Base-by-base conservation (phyloP, 1,140 invertebrate genomes). In the Antheraea mylitta region DNA sequence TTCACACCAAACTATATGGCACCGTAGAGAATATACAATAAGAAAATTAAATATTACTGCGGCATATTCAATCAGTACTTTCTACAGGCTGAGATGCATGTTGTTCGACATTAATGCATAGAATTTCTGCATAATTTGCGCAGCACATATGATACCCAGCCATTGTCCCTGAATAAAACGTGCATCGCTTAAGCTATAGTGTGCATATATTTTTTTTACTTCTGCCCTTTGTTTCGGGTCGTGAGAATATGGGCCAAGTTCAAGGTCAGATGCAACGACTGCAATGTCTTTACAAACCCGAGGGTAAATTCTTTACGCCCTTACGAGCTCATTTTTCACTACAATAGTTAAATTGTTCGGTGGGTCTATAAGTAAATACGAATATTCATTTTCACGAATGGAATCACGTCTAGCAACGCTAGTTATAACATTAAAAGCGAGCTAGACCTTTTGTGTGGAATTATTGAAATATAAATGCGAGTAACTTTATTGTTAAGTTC, bases 211-310 rank as follows among this genome's bases (percentile, higher is more conserved):
- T 42, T 16, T 53, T 53, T 53, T 53, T 53, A 11, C 45, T 53
- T 53, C 45, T 53, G 45, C 16, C 16, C 45, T 53, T 53, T 53
- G 45, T 53, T 53, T 53, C 45, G 45, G 11, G 73, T 71, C 84
- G 88, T 89, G 86, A 85, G 85, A 89, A 87, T 79, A 63, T 87
- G 73, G 83, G 84, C 72, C 83, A 90, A 90, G 86, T 86, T 90
- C 88, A 89, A 58, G 82, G 81, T 37, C 53, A 37, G 62, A 65
- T 80, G 73, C 71, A 73, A 68, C 66, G 66, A 76, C 75, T 80
- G 72, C 77, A 67, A 71, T 64, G 64, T 53, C 22, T 65, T 65
- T 65, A 19, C 10, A 53, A 22, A 63, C 11, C 61, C 59, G 59
- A 30, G 18, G 22, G 18, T 19, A 63, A 63, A 63, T 22, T 36